These are phyloP conservation scores for Acrossocheilus wenchowensis DNA, from an alignment of 2,797 vertebrate species.

Conservation along the genomic window DNA sequence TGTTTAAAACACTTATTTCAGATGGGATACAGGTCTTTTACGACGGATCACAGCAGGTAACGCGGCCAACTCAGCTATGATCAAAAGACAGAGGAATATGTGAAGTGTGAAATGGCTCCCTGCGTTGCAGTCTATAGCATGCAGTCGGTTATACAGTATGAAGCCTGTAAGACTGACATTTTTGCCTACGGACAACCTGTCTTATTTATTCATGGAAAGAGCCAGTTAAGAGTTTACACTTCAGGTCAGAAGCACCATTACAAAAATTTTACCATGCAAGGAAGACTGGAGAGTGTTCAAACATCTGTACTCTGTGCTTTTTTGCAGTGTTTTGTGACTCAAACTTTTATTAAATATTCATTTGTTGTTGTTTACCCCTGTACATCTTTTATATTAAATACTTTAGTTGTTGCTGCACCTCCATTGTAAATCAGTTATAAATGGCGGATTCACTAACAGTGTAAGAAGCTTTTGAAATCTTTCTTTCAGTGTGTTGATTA, in stretches of 20 bases:
- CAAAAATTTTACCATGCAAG: not conserved
- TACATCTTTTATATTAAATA: not conserved
- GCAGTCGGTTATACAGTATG: conserved; percentile 3
- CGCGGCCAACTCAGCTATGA: conserved; percentile 50
- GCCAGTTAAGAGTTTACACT: conserved; percentile 7
- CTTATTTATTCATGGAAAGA: conserved; percentile 3
- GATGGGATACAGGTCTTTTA: conserved; percentile 44
- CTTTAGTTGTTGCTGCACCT: not conserved
- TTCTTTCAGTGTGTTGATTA: not conserved
- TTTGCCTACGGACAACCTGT: not conserved
- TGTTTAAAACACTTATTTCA: conserved; percentile 41
- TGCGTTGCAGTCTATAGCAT: conserved; percentile 65
- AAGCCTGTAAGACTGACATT: conserved; percentile 58
- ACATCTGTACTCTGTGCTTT: not conserved
- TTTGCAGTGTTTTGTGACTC: not conserved
- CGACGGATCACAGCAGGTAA: conserved; percentile 37
- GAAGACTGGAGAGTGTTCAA: not conserved
- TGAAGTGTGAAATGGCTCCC: conserved; percentile 77
- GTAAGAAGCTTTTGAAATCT: not conserved
- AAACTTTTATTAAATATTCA: not conserved
- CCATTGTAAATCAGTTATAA: not conserved
- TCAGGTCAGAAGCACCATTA: conserved; percentile 1
- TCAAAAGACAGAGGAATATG: conserved; percentile 66
- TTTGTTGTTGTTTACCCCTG: not conserved
- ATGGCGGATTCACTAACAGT: not conserved